Base-by-base conservation (phyloP, 2,797 vertebrate genomes). In the Nannoperca australis region DNA sequence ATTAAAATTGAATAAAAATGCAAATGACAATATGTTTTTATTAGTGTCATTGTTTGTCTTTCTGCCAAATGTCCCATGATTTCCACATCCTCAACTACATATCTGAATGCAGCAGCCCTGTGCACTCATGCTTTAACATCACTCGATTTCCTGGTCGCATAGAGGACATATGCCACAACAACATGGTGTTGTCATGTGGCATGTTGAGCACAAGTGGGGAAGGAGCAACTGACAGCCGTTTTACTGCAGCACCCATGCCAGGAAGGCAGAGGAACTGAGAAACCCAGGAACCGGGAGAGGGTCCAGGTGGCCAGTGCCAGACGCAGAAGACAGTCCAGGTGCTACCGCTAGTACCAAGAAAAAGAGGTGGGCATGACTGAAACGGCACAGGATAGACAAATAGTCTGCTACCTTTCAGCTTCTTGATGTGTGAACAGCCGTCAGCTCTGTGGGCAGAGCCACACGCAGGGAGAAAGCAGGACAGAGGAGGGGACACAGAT, bases 151-250 rank as follows among this genome's bases (percentile, higher is more conserved):
- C 56, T 56, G 73, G 45, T 79, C 30, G 47, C 38, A 54, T 40
- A 40, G 74, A 81, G 80, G 73, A 89, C 89, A 85, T 88, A 89
- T 91, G 92, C 73, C 74, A 68, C 56, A 76, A 65, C 85, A 88
- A 86, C 84, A 82, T 78, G 88, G 79, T 71, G 66, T 66, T 69
- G 71, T 82, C 79, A 86, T 73, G 85, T 76, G 85, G 44, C 42
- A 71, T 69, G 30, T 61, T 55, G 50, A 68, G 74, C 79, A 60
- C 36, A 45, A 70, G 76, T 84, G 68, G 70, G 49, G 63, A 75
- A 56, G 50, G 64, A 65, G 63, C 67, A 69, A 73, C 50, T 44
- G 54, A 81, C 70, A 65, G 71, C 78, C 7, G 7, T 47, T 75
- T 38, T 47, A 53, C 54, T 0, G 9, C 53, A 49, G 50, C 34